These are phyloP conservation scores for Triops longicaudatus DNA, from an alignment of 1,140 invertebrate species.

Conservation along the genomic window DNA sequence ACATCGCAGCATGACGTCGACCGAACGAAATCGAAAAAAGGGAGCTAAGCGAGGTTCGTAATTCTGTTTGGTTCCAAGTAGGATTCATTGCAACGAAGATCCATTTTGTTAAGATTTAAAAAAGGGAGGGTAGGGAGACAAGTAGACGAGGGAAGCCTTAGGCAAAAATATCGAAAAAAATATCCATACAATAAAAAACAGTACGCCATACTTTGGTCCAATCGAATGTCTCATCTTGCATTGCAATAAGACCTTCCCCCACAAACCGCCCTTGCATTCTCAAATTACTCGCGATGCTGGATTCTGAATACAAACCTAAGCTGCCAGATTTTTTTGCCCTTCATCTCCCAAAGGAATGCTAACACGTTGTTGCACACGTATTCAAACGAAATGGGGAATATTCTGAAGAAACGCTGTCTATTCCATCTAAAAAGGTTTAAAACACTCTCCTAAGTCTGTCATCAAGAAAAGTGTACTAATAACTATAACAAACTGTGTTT, in stretches of 20 bases:
- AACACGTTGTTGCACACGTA: neutral
- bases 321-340: neutral
- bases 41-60: neutral
- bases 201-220: neutral
- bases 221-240: neutral
- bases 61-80: neutral
- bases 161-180: neutral
- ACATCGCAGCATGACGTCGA: slow-evolving; percentile 10
- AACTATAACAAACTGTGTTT: neutral
- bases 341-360: neutral
- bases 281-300: neutral
- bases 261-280: neutral
- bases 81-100: neutral
- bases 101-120: neutral
- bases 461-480: neutral
- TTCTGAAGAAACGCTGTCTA: neutral
- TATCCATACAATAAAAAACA: slow-evolving; percentile 1
- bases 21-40: neutral
- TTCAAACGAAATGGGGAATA: neutral
- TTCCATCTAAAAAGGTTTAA: neutral
- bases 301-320: neutral
- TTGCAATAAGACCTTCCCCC: neutral
- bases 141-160: neutral
- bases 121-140: neutral
- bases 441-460: neutral